phyloP scores from a whole-genome alignment of 37 sponge, comb jelly and placozoan genomes.

The Geodia barretti region DNA sequence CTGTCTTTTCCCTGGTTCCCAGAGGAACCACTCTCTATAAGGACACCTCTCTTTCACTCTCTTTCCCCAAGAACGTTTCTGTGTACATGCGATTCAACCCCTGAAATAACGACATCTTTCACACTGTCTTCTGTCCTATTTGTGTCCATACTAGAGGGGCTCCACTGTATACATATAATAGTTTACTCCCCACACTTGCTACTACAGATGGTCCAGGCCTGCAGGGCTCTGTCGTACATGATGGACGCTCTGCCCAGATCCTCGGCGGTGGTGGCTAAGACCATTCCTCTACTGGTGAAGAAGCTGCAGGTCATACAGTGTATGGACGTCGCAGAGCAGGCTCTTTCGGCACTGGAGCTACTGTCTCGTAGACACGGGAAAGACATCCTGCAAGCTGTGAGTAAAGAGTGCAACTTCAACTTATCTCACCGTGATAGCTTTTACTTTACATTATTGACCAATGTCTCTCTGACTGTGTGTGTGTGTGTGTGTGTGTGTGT shows the following conservation, averaged over 20 bases:
- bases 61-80: too few relatives aligned
- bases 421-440: neutral
- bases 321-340: slow-evolving; percentile 99
- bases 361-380: slow-evolving; percentile 84
- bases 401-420: slow-evolving; percentile 6
- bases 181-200: too few relatives aligned
- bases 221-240: slow-evolving; percentile 95
- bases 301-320: slow-evolving; percentile 88
- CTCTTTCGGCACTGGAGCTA: slow-evolving; percentile 88
- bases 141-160: neutral
- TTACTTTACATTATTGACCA: too few relatives aligned
- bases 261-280: slow-evolving; percentile 65
- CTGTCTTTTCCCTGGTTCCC: too few relatives aligned
- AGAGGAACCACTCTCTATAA: too few relatives aligned
- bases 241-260: slow-evolving; percentile 95
- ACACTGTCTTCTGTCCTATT: neutral
- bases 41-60: too few relatives aligned
- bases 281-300: slow-evolving; percentile 79
- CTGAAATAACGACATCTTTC: too few relatives aligned
- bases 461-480: neutral
- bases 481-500: neutral
- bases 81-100: too few relatives aligned
- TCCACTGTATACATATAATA: too few relatives aligned
- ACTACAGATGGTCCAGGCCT: slow-evolving; percentile 86
- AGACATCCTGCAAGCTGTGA: slow-evolving; percentile 85